Conservation (phyloP, 2,888 invertebrate genomes). For the Pollenia labialis region DNA sequence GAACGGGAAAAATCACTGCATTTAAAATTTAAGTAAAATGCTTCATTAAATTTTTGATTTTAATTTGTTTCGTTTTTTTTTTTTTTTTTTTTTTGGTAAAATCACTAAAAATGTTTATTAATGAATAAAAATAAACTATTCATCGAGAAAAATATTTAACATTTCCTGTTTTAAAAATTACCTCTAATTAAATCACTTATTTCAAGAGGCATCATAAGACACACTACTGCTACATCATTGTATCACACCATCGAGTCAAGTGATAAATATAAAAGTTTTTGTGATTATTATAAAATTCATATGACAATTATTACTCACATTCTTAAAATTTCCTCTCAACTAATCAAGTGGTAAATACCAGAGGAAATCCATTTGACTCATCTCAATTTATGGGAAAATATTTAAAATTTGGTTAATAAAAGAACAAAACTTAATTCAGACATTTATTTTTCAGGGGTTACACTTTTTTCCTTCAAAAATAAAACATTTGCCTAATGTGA, state of each 20-base stretch:
- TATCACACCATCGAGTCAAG: slow-evolving; percentile 36
- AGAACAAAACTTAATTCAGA: no score
- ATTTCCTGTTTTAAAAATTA: slow-evolving; percentile 59
- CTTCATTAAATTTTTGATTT: slow-evolving; percentile 23
- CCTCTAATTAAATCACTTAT: slow-evolving; percentile 5
- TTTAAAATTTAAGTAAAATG: slow-evolving; percentile 34
- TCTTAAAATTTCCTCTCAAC: background rate
- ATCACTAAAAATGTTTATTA: slow-evolving; percentile 33
- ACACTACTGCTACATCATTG: background rate
- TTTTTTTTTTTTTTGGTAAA: background rate
- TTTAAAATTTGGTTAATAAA: background rate
- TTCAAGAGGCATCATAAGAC: slow-evolving; percentile 32
- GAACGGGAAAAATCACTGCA: slow-evolving; percentile 19
- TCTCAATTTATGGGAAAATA: background rate
- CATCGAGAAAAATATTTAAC: slow-evolving; percentile 51
- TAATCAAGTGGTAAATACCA: background rate
- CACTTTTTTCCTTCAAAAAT: no score
- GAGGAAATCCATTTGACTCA: slow-evolving; percentile 42
- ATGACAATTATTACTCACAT: slow-evolving; percentile 42
- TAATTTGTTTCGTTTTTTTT: background rate
- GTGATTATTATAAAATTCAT: no score
- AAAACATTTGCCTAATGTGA: background rate
- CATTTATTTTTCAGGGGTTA: no score
- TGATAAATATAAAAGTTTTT: slow-evolving; percentile 21
- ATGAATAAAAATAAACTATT: slow-evolving; percentile 49